phyloP scores from a whole-genome alignment of 1,140 invertebrate species.

The Micrasema longulum region DNA sequence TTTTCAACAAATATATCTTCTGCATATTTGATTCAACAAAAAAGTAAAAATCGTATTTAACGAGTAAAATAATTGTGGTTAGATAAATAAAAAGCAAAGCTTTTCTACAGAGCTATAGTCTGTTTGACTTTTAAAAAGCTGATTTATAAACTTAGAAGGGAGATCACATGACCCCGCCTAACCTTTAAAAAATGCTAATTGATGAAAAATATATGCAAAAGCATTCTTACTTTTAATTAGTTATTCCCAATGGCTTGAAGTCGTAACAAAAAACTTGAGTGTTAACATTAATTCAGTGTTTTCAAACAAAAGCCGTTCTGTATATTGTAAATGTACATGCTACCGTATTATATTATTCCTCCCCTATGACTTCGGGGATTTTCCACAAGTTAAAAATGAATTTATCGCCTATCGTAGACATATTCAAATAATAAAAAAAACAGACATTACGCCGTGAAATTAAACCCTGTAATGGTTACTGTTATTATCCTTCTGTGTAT shows the following conservation, averaged over 20 bases:
- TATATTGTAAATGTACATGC: too few species aligned
- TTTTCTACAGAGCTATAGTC: not conserved
- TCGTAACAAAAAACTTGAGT: not conserved
- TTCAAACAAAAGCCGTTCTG: not conserved
- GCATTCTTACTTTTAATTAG: constrained; percentile 22
- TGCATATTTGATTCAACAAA: too few species aligned
- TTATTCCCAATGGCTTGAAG: not conserved
- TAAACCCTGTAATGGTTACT: constrained; percentile 8
- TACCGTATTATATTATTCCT: not conserved
- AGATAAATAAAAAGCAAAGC: constrained; percentile 3
- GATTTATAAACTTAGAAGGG: constrained; percentile 9
- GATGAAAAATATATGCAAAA: constrained; percentile 20
- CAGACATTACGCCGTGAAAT: not conserved
- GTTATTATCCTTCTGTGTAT: constrained; percentile 11
- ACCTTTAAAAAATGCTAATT: constrained; percentile 21
- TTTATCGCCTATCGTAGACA: constrained; percentile 19
- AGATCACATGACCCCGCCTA: not conserved
- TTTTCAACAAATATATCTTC: too few species aligned
- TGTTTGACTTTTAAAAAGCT: not conserved
- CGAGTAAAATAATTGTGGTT: too few species aligned
- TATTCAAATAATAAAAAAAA: not conserved
- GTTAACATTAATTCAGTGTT: constrained; percentile 1
- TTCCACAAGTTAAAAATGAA: constrained; percentile 14
- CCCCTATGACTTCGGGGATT: not conserved
- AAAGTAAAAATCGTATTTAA: too few species aligned